Evolutionary conservation across 35 echinoderm and acorn worm species (phyloP).

Genomic region (Eucidaris tribuloides): DNA sequence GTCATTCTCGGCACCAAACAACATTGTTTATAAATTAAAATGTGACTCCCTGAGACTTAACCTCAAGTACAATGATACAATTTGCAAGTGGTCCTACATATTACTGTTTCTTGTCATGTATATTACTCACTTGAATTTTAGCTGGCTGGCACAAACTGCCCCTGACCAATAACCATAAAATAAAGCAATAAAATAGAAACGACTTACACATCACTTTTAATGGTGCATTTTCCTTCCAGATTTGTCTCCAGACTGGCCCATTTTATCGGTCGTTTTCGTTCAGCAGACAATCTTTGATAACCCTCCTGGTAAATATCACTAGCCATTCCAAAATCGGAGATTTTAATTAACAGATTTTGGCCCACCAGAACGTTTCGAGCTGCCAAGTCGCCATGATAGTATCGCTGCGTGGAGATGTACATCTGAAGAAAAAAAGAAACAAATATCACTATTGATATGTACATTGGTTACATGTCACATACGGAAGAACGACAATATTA

Average conservation of each 20-base stretch:
- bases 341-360: conserved; percentile 62
- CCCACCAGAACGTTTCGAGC: conserved; percentile 86
- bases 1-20: no score
- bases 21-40: no score
- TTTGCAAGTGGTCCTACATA: no score
- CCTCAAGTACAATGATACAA: no score
- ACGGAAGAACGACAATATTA: no score
- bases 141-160: no score
- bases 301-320: conserved; percentile 87
- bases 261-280: conserved; percentile 72
- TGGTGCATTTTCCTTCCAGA: conserved; percentile 84
- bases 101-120: no score
- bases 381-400: conserved; percentile 90
- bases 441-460: no score
- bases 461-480: neutral
- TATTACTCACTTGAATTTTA: no score
- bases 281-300: conserved; percentile 65
- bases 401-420: conserved; percentile 69
- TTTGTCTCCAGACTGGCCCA: conserved; percentile 96
- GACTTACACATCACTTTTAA: conserved; percentile 93
- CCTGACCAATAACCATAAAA: no score
- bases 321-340: conserved; percentile 88
- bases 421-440: conserved; percentile 48
- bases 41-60: no score
- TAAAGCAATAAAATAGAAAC: neutral